phyloP scores from a whole-genome alignment of 2,113 vertebrate species.

The Pterocles burchelli region DNA sequence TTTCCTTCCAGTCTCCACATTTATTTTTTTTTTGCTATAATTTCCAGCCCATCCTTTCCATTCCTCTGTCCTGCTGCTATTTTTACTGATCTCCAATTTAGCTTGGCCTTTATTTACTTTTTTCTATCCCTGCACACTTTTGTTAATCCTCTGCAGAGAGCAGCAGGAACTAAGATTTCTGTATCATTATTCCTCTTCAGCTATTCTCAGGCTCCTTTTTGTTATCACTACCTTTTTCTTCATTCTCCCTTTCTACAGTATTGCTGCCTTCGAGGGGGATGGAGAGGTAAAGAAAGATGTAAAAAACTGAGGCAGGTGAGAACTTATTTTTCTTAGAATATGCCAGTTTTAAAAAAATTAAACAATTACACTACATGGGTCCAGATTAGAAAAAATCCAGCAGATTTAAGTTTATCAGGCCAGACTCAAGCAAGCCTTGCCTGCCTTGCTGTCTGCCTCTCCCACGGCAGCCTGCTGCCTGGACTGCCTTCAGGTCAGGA shows the following conservation, averaged over 20 bases:
- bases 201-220: background rate
- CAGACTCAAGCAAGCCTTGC: background rate
- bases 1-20: background rate
- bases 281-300: background rate
- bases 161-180: background rate
- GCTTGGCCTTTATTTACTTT: background rate
- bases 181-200: background rate
- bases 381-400: background rate
- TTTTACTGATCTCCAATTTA: background rate
- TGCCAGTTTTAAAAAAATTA: background rate
- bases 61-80: background rate
- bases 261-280: background rate
- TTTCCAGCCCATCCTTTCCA: background rate
- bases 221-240: background rate
- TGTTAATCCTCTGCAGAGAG: background rate
- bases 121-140: background rate
- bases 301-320: background rate
- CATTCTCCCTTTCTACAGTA: background rate
- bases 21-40: background rate
- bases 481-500: background rate
- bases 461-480: background rate
- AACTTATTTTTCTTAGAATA: background rate
- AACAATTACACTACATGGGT: background rate
- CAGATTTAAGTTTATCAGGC: background rate
- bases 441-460: background rate